Percentiles rank a stretch among this genome's conserved stretches.
Evolutionary conservation across 2,113 vertebrate genomes (phyloP).

Genomic region (Amazona guildingii): DNA sequence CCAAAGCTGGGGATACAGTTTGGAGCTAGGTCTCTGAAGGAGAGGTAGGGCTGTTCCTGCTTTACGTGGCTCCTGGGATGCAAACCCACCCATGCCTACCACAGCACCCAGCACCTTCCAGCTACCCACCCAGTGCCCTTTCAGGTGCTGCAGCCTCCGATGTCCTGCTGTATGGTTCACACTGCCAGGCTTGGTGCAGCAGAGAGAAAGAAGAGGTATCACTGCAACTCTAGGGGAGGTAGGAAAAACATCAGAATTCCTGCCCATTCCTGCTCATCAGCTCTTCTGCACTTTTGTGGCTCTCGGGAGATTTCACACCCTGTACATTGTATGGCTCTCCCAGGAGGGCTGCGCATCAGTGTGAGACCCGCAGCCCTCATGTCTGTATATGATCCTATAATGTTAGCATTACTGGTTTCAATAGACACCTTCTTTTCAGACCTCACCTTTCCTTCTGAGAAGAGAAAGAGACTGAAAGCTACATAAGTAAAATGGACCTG

Average conservation of each 20-base stretch:
- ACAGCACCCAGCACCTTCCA: neutral
- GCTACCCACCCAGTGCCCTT: accelerated
- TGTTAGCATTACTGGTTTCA: neutral
- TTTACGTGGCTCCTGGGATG: neutral
- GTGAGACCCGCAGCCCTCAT: neutral
- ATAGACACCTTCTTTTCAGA: neutral
- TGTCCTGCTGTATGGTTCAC: neutral
- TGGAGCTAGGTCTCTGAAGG: neutral
- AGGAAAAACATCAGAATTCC: neutral
- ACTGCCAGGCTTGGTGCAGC: neutral
- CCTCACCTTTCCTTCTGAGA: neutral
- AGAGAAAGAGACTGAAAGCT: neutral
- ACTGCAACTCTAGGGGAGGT: accelerated
- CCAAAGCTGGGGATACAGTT: neutral
- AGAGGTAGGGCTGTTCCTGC: neutral
- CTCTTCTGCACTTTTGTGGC: neutral
- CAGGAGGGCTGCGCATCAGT: neutral
- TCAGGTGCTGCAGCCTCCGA: neutral
- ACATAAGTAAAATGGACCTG: neutral
- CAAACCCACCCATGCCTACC: accelerated
- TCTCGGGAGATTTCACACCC: neutral
- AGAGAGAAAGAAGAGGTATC: neutral
- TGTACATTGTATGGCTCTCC: neutral
- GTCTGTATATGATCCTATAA: neutral
- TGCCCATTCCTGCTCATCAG: neutral